These are phyloP conservation scores for Spinibarbus caldwelli DNA, from an alignment of 2,797 vertebrate genomes.

Conservation along the genomic window DNA sequence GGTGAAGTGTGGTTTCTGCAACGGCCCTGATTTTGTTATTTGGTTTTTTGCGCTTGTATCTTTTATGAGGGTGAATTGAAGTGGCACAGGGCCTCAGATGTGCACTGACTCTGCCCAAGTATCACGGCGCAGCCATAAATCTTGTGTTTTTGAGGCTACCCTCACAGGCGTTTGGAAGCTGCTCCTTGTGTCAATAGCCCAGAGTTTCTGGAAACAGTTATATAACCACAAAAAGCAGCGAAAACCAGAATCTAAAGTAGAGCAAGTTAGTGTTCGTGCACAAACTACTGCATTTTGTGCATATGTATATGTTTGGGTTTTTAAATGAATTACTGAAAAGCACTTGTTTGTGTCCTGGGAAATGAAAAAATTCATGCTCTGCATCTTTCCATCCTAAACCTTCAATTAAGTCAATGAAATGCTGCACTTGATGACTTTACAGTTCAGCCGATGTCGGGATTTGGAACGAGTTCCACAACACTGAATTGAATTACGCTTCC, in stretches of 20 bases:
- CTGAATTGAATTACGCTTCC: slow-evolving; percentile 41
- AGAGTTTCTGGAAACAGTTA: slow-evolving; percentile 62
- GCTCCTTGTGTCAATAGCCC: slow-evolving; percentile 50
- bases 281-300: slow-evolving; percentile 47
- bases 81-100: slow-evolving; percentile 44
- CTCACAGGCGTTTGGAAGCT: slow-evolving; percentile 56
- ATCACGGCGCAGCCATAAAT: slow-evolving; percentile 58
- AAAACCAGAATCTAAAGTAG: slow-evolving; percentile 56
- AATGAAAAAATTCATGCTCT: neutral
- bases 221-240: slow-evolving; percentile 51
- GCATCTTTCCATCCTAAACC: slow-evolving; percentile 14
- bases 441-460: slow-evolving; percentile 35
- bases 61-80: slow-evolving; percentile 55
- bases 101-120: slow-evolving; percentile 48
- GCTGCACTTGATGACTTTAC: slow-evolving; percentile 22
- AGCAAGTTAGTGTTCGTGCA: slow-evolving; percentile 25
- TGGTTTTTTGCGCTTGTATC: slow-evolving; percentile 32
- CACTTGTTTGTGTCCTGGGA: slow-evolving; percentile 28
- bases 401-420: slow-evolving; percentile 31
- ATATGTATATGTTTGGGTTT: slow-evolving; percentile 22
- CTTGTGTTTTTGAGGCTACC: slow-evolving; percentile 57
- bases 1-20: slow-evolving; percentile 41
- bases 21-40: slow-evolving; percentile 45
- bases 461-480: slow-evolving; percentile 25
- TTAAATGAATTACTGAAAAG: slow-evolving; percentile 35